A percentile compares a stretch with the other conserved stretches of the same genome.
phyloP scores from a whole-genome alignment of 2,888 invertebrate species.

The Lithophane ornitopus region DNA sequence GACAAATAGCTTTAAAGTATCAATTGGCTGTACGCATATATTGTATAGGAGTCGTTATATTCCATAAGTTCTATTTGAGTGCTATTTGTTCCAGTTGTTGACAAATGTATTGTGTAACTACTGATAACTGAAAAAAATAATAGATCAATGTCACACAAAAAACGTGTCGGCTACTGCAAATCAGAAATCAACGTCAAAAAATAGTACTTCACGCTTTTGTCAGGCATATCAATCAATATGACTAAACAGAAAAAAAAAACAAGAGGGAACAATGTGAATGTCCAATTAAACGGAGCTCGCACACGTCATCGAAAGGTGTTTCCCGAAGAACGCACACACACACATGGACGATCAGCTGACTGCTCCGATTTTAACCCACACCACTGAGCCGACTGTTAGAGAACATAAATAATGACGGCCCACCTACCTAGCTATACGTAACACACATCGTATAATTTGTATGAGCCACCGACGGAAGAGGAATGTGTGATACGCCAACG shows the following conservation, averaged over 20 bases:
- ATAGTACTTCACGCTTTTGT: constrained; percentile 69
- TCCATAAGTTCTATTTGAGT: not conserved
- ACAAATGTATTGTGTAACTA: constrained; percentile 4
- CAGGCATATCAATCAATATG: constrained; percentile 74
- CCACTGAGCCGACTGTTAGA: constrained; percentile 88
- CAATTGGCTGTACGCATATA: constrained; percentile 4
- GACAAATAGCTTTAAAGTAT: constrained; percentile 3
- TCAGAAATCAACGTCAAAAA: constrained; percentile 59
- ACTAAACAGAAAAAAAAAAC: constrained; percentile 78
- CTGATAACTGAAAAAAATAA: constrained; percentile 41
- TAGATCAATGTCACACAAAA: constrained; percentile 54
- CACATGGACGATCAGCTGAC: constrained; percentile 88
- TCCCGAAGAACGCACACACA: constrained; percentile 90
- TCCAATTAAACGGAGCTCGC: constrained; percentile 90
- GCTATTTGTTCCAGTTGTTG: not conserved
- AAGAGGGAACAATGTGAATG: constrained; percentile 88
- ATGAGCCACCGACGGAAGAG: constrained; percentile 84
- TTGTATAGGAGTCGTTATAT: not conserved
- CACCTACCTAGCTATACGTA: constrained; percentile 90
- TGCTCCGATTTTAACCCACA: constrained; percentile 91
- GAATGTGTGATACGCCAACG: constrained; percentile 86
- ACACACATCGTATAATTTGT: constrained; percentile 89
- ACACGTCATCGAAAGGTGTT: constrained; percentile 91
- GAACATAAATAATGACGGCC: constrained; percentile 91
- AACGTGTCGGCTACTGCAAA: constrained; percentile 38